Evolutionary conservation across 2,797 vertebrate genomes (phyloP).

Genomic region (Luscinia megarhynchos): DNA sequence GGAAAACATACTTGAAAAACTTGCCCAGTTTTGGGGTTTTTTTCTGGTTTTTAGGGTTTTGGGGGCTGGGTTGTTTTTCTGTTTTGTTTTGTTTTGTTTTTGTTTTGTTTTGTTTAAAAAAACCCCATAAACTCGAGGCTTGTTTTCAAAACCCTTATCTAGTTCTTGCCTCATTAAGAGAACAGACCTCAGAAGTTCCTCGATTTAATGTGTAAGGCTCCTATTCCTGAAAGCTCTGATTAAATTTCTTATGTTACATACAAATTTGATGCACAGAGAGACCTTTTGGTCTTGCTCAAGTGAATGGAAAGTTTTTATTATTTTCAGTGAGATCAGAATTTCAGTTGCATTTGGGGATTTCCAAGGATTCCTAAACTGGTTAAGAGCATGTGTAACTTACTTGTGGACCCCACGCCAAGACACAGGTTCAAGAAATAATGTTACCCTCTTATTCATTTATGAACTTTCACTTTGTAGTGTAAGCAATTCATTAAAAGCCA

Average conservation of each 20-base stretch:
- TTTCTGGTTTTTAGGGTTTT: background rate
- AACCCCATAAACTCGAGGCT: background rate
- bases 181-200: background rate
- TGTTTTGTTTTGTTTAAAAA: background rate
- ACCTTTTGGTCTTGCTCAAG: background rate
- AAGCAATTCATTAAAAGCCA: background rate
- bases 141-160: background rate
- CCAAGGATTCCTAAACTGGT: background rate
- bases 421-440: background rate
- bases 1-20: background rate
- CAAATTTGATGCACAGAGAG: background rate
- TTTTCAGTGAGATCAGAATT: background rate
- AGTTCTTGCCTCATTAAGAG: background rate
- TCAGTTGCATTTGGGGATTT: background rate
- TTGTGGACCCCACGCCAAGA: background rate
- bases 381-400: fast-evolving
- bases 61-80: too few species aligned
- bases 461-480: fast-evolving
- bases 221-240: background rate
- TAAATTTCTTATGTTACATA: background rate
- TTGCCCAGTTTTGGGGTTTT: background rate
- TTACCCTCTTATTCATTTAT: background rate
- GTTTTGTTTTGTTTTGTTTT: background rate
- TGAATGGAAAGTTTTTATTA: background rate
- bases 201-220: background rate